Percentiles rank a stretch among this genome's conserved stretches.
phyloP scores from a whole-genome alignment of 2,888 invertebrate genomes.

The Enchytraeus crypticus region DNA sequence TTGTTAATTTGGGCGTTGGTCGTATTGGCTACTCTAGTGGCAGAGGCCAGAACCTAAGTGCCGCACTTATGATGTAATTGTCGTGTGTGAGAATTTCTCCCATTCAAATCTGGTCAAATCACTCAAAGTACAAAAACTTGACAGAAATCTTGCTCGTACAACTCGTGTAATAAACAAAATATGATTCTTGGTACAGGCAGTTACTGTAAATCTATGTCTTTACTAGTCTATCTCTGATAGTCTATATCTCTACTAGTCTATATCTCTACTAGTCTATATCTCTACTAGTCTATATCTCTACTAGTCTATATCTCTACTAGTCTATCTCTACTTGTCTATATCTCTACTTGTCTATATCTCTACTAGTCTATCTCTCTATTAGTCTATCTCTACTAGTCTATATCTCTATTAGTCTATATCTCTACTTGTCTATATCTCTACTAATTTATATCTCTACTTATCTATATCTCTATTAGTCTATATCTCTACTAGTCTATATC shows the following conservation, averaged over 20 bases:
- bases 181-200: neutral
- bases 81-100: no score
- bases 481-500: no score
- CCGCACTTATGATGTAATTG: no score
- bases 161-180: neutral
- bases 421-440: neutral
- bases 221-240: neutral
- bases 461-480: no score
- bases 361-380: neutral
- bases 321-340: neutral
- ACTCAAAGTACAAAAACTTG: neutral
- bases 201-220: neutral
- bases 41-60: no score
- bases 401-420: neutral
- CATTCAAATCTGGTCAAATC: neutral
- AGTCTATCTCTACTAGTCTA: neutral
- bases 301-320: no score
- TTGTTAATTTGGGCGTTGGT: no score
- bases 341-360: neutral
- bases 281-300: no score
- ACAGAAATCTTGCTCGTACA: neutral
- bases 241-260: no score
- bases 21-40: no score
- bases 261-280: no score
- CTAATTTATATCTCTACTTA: neutral